A percentile compares a stretch with the other conserved stretches of the same genome.
Evolutionary conservation across 2,113 vertebrate species (phyloP).

Genomic region (Alaudala cheleensis): DNA sequence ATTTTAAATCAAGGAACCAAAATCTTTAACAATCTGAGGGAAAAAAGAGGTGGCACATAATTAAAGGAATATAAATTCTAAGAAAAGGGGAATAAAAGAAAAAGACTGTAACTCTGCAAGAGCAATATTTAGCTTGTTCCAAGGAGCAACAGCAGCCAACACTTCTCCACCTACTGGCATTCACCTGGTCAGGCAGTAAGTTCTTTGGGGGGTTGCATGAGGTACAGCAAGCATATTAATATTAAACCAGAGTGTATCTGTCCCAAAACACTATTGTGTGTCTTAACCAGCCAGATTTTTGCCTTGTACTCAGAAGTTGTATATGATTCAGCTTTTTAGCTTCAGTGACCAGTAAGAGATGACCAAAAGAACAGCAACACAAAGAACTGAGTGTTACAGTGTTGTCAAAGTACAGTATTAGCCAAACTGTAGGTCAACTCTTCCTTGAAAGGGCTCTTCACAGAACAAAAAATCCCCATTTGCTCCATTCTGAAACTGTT

Average conservation of each 20-base stretch:
- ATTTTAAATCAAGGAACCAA: slow-evolving; percentile 12
- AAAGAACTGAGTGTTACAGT: neutral
- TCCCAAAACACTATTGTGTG: neutral
- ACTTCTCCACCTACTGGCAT: neutral
- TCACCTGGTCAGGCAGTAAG: neutral
- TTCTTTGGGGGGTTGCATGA: neutral
- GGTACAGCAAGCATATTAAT: neutral
- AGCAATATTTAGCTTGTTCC: neutral
- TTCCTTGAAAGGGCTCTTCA: neutral
- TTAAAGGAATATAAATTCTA: neutral
- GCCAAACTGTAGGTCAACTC: neutral
- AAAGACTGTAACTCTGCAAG: neutral
- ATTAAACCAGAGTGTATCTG: neutral
- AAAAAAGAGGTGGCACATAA: neutral
- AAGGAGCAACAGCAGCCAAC: neutral
- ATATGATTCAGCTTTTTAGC: neutral
- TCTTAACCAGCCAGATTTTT: neutral
- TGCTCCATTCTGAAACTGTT: neutral
- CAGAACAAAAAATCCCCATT: neutral
- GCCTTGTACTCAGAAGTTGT: neutral
- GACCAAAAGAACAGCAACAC: neutral
- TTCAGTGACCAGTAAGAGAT: neutral
- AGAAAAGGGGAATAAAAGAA: neutral
- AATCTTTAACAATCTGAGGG: neutral
- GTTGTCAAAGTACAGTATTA: neutral